Evolutionary conservation across 2,113 vertebrate genomes (phyloP), one percentile per base, ranked within the genome.

Genomic region (Monopterus albus): DNA sequence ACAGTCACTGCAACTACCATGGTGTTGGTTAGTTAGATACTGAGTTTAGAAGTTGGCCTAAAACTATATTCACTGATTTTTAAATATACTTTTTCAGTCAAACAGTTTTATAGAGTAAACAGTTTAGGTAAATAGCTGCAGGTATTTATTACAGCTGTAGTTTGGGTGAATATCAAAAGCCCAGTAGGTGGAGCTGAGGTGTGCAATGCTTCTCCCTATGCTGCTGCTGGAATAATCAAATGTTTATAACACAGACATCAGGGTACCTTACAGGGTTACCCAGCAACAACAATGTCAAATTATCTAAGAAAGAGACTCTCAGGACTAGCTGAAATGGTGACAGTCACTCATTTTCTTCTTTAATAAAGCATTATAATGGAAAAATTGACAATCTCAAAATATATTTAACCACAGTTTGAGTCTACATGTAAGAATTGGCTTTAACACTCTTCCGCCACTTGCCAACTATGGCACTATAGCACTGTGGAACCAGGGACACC

Each of bases 161-260:
- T 40, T 14, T 59, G 15, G n/a, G 17, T 74, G 25, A 77, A 51
- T 49, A 67, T 61, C n/a, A 66, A 33, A n/a, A 45, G 33, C 40
- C 20, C n/a, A 55, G 55, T 58, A 72, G 29, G 71, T 8, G 45
- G 13, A 33, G n/a, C 28, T 40, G 38, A 42, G 10, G 20, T 20
- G 23, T 58, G 52, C 55, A n/a, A 21, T 14, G 15, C 47, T 7
- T 25, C 15, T 40, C 64, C 28, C 17, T 26, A 55, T 46, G 25
- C 26, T 58, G 31, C 18, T 73, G 51, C 40, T 50, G 7, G 13
- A 14, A 60, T 31, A 49, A 20, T 15, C 53, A 69, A 4, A 35
- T 35, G 20, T 29, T 46, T 3, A 10, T 65, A n/a, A n/a, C 29
- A 52, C 1, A 38, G 56, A 56, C 55, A 35, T 31, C 9, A 36